Evolutionary conservation across 2,113 vertebrate genomes (phyloP).

Genomic region (Pica pica): DNA sequence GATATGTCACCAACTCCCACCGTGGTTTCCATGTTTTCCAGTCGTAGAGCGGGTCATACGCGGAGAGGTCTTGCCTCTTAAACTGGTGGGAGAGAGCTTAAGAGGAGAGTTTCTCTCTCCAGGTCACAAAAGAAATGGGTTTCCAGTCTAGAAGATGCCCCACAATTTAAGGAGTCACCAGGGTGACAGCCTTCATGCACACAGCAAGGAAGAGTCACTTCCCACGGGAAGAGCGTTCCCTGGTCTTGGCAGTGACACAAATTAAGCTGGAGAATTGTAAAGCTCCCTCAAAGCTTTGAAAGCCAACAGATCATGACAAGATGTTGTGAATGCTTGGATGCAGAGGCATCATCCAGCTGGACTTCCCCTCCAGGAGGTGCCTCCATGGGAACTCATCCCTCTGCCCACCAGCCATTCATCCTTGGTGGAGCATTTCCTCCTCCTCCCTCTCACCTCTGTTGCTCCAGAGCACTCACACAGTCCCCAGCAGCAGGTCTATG

Average conservation of each 20-base stretch:
- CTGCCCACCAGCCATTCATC: not conserved
- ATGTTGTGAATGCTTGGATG: not conserved
- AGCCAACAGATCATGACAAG: not conserved
- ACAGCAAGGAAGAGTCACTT: not conserved
- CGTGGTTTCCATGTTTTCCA: not conserved
- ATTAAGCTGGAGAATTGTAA: not conserved
- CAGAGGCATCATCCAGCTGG: not conserved
- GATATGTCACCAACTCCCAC: accelerated
- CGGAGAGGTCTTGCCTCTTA: accelerated
- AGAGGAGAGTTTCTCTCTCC: not conserved
- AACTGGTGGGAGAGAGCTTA: not conserved
- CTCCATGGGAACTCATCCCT: not conserved
- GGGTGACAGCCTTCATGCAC: not conserved
- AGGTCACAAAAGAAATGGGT: not conserved
- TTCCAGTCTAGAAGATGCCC: not conserved
- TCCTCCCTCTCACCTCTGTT: not conserved
- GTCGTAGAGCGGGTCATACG: accelerated
- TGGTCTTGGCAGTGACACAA: not conserved
- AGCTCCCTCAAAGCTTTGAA: not conserved
- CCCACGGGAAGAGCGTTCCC: not conserved
- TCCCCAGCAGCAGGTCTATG: not conserved
- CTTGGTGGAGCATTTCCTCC: not conserved
- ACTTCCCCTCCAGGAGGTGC: not conserved
- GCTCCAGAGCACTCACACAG: not conserved
- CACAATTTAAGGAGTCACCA: not conserved